phyloP scores from a whole-genome alignment of 2,797 vertebrate species.

The Acipenser oxyrinchus region DNA sequence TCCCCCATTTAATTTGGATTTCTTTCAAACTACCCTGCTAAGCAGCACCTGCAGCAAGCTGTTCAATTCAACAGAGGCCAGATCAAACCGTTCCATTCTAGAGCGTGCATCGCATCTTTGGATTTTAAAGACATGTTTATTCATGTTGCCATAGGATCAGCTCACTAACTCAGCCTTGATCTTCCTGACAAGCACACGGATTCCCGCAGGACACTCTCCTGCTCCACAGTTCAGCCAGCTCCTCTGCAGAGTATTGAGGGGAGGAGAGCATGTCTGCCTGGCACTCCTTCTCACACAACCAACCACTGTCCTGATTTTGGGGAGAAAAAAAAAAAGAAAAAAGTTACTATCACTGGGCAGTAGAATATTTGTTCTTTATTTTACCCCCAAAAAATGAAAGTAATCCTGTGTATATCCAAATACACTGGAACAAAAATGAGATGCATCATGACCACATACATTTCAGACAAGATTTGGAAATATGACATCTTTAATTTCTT shows the following conservation, averaged over 20 bases:
- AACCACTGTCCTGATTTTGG: conserved; percentile 72
- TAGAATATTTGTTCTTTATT: no score
- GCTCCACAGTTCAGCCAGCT: conserved; percentile 74
- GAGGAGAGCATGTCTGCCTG: conserved; percentile 88
- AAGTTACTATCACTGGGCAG: not conserved
- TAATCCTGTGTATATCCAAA: no score
- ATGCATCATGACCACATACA: no score
- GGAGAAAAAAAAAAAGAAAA: not conserved
- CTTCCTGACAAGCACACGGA: conserved; percentile 77
- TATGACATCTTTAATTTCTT: no score
- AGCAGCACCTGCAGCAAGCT: no score
- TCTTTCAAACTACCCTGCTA: no score
- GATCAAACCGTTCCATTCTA: not conserved
- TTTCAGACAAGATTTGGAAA: no score
- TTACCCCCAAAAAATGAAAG: no score
- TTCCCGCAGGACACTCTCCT: conserved; percentile 73
- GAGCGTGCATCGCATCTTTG: no score
- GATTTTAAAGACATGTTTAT: no score
- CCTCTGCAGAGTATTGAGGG: conserved; percentile 79
- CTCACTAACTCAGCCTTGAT: conserved; percentile 27
- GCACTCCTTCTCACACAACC: conserved; percentile 91
- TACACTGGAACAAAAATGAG: no score
- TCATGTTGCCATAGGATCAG: not conserved
- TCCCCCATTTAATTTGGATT: not conserved
- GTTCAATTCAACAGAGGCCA: not conserved